Conservation (phyloP, 2,888 invertebrate genomes). For the Rhamphomyia laevipes region DNA sequence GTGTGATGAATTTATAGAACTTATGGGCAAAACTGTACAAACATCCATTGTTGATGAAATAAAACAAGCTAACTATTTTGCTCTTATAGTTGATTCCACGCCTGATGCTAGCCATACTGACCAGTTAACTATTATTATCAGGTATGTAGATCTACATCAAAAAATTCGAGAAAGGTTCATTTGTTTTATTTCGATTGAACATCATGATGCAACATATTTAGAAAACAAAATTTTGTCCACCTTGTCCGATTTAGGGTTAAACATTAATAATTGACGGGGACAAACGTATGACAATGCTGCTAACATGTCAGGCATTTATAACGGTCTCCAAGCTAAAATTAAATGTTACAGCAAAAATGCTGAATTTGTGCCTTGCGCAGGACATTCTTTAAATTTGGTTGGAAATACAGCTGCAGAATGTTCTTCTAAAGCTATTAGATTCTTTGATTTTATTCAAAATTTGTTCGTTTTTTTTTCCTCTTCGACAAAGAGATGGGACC, state of each 20-base stretch:
- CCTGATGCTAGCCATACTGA: no score
- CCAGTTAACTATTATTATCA: no score
- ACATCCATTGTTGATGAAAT: not conserved
- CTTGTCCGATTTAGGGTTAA: not conserved
- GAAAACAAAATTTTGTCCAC: not conserved
- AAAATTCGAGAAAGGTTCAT: not conserved
- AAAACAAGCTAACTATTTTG: no score
- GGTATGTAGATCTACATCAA: no score
- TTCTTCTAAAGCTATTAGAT: not conserved
- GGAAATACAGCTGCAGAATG: no score
- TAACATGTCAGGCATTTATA: no score
- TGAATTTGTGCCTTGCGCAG: not conserved
- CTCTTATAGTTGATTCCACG: no score
- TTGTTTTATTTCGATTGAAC: not conserved
- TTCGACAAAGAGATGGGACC: not conserved
- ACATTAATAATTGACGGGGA: constrained; percentile 1
- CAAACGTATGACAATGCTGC: constrained; percentile 6
- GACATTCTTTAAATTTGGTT: constrained; percentile 1
- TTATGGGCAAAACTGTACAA: not conserved
- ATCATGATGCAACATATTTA: not conserved
- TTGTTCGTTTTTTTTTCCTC: constrained; percentile 1
- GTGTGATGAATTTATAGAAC: constrained; percentile 1
- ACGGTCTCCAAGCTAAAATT: no score
- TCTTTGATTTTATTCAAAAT: not conserved
- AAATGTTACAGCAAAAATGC: not conserved